Percentiles rank a stretch among this genome's conserved stretches.
phyloP scores from a whole-genome alignment of 2,113 vertebrate genomes.

The Laticauda laticaudata region DNA sequence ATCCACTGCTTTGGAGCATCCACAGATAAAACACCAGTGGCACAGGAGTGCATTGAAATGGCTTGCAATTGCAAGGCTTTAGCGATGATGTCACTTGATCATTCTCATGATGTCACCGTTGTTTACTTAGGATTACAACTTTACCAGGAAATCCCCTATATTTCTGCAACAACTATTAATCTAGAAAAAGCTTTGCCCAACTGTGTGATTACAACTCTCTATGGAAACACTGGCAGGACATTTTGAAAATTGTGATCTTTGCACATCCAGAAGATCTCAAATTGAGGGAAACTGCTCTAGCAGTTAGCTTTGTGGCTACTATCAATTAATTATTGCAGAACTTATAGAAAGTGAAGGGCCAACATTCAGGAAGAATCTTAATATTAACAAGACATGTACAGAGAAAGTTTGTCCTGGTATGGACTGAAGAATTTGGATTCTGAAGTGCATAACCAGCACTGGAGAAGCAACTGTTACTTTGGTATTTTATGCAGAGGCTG shows the following conservation, averaged over 20 bases:
- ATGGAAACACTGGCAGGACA: not conserved
- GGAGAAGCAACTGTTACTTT: constrained; percentile 28
- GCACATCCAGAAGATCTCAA: not conserved
- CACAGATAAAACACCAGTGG: not conserved
- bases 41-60: not conserved
- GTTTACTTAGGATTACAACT: not conserved
- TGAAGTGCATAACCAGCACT: constrained; percentile 9
- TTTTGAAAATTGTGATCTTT: not conserved
- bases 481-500: constrained; percentile 39
- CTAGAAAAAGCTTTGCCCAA: not conserved
- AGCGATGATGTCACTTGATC: not conserved
- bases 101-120: not conserved
- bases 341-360: constrained; percentile 1
- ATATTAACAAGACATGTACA: not conserved
- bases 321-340: not conserved
- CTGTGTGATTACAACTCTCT: not conserved
- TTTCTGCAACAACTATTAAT: not conserved
- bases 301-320: not conserved
- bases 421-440: constrained; percentile 35
- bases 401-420: not conserved
- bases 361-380: constrained; percentile 10
- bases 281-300: not conserved
- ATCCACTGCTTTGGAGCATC: not conserved
- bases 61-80: not conserved
- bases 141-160: not conserved